Evolutionary conservation across 2,113 vertebrate genomes (phyloP).

Genomic region (Turdus rufiventris): DNA sequence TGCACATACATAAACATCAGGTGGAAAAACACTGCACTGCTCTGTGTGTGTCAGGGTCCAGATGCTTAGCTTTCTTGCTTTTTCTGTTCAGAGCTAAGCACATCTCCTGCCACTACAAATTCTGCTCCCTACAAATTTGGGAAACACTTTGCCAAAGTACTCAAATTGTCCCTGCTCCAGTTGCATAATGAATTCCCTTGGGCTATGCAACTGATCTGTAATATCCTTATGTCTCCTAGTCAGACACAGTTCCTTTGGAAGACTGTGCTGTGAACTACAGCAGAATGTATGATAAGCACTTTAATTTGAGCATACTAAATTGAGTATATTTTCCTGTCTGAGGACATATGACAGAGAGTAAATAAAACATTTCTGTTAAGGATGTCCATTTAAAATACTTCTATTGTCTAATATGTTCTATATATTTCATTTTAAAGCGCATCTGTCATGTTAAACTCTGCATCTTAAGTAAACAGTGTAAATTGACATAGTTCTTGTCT

Average conservation of each 20-base stretch:
- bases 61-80: neutral
- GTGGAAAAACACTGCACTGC: neutral
- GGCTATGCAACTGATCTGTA: neutral
- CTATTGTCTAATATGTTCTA: neutral
- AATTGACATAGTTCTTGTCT: neutral
- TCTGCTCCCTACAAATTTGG: neutral
- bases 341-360: neutral
- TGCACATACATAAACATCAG: neutral
- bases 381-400: neutral
- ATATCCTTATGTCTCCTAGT: neutral
- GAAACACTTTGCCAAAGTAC: neutral
- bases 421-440: neutral
- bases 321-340: neutral
- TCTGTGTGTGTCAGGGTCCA: neutral
- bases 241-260: neutral
- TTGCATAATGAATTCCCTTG: neutral
- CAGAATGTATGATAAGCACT: neutral
- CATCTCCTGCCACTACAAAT: neutral
- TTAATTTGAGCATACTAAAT: neutral
- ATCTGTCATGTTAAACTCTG: fast-evolving
- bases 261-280: neutral
- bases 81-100: neutral
- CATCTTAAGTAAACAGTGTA: neutral
- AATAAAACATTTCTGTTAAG: neutral
- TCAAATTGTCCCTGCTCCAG: neutral